These are phyloP conservation scores for Leucophenga varia DNA, from an alignment of 1,140 invertebrate species.

Conservation along the genomic window DNA sequence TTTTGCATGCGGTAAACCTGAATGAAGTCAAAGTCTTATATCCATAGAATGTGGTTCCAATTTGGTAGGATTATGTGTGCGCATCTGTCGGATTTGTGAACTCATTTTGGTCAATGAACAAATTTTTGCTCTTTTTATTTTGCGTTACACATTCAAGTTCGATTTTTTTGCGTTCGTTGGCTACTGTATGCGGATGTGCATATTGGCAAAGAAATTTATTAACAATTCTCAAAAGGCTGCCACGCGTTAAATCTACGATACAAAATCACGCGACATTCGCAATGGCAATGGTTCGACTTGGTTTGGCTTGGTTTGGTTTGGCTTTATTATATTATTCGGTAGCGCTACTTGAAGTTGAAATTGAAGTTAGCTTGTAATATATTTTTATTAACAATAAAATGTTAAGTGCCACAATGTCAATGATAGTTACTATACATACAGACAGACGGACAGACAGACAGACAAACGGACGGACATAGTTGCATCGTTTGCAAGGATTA, in stretches of 20 bases:
- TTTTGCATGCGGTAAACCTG: too few relatives aligned
- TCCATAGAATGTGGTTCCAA: slow-evolving; percentile 2
- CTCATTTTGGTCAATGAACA: slow-evolving; percentile 16
- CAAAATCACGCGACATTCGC: slow-evolving; percentile 42
- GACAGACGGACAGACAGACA: neutral
- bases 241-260: slow-evolving; percentile 51
- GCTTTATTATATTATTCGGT: too few relatives aligned
- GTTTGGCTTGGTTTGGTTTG: slow-evolving; percentile 5
- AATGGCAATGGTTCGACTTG: slow-evolving; percentile 1
- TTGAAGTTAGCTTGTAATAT: slow-evolving; percentile 47
- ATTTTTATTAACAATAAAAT: slow-evolving; percentile 54
- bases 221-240: slow-evolving; percentile 48
- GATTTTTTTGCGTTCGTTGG: too few relatives aligned
- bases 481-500: slow-evolving; percentile 18
- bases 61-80: slow-evolving; percentile 7
- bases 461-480: slow-evolving; percentile 9
- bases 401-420: slow-evolving; percentile 43
- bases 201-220: too few relatives aligned
- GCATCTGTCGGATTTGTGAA: slow-evolving; percentile 15
- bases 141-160: too few relatives aligned
- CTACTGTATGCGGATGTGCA: too few relatives aligned
- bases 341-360: too few relatives aligned
- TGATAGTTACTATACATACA: too few relatives aligned
- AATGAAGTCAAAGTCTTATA: too few relatives aligned
- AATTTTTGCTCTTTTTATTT: neutral